Evolutionary conservation across 2,888 invertebrate species (phyloP).

Genomic region (Drosophila bunnanda): DNA sequence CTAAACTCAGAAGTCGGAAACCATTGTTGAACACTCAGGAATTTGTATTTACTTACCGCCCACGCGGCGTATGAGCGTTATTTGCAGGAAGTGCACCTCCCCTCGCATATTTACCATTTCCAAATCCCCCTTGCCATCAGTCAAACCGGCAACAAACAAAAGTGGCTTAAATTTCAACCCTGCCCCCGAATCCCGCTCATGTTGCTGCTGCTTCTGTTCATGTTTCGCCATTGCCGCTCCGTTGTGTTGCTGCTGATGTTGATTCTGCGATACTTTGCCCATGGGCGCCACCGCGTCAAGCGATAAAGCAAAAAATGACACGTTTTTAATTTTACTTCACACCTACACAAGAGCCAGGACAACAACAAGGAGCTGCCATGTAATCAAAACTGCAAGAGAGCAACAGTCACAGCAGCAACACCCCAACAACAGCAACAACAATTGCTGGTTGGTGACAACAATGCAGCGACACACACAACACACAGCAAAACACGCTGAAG

Average conservation of each 20-base stretch:
- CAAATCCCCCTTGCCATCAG: slow-evolving; percentile 18
- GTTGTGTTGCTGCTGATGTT: slow-evolving; percentile 19
- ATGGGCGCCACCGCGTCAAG: slow-evolving; percentile 61
- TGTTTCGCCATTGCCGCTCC: slow-evolving; percentile 5
- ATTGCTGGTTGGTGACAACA: slow-evolving; percentile 34
- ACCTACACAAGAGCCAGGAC: slow-evolving; percentile 64
- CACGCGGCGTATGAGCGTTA: slow-evolving; percentile 17
- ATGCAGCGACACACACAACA: slow-evolving; percentile 36
- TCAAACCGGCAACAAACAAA: slow-evolving; percentile 49
- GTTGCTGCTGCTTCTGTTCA: slow-evolving; percentile 15
- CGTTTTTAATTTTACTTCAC: slow-evolving; percentile 80
- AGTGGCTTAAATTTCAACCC: slow-evolving; percentile 66
- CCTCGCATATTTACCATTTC: slow-evolving; percentile 24
- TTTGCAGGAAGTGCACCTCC: slow-evolving; percentile 2
- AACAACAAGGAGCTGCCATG: slow-evolving; percentile 51
- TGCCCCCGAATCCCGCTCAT: slow-evolving; percentile 9
- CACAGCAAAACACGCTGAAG: slow-evolving; percentile 32
- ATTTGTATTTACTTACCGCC: not conserved
- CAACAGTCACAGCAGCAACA: slow-evolving; percentile 67
- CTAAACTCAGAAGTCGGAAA: not conserved
- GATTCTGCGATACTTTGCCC: slow-evolving; percentile 32
- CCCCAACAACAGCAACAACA: slow-evolving; percentile 39
- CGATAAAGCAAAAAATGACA: slow-evolving; percentile 81
- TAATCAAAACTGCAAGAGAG: slow-evolving; percentile 67
- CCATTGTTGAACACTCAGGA: not conserved